Evolutionary conservation across 1,140 invertebrate species (phyloP), one percentile per base, ranked within the genome.

Genomic region (Drosophila prosaltans): DNA sequence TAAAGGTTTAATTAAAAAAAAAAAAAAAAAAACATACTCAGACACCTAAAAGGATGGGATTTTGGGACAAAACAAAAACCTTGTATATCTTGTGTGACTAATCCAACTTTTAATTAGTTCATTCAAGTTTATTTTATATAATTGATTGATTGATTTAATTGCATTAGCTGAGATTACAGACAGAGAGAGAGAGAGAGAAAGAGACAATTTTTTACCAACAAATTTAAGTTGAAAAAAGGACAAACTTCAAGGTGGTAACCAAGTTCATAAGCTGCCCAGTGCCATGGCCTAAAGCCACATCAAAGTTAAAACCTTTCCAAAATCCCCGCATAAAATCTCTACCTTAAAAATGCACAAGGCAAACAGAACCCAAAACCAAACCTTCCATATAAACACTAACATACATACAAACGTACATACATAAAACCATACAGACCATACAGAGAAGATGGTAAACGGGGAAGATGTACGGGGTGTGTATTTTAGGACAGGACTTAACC

Each of bases 1-100:
- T 89, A 80, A 88, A 88, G 83, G 84, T 89, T 89, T 89, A 88
- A 89, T 88, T 88, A 88, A 84, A 76, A 83, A 80, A 70, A 67
- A 89, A 70, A 77, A 66, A 59, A 55, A 30, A 75, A 59, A 51
- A 59, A 59, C 45, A 39, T 24, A 63, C n/a, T 45, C 65, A 68
- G 24, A 55, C 28, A 45, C 62, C 64, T 58, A 65, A 55, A 9
- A 10, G 45, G 8, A 51, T 51, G 45, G 3, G 45, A 51, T 51
- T 26, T 51, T 51, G 21, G 24, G 24, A 16, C 6, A 24, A 24
- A 51, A 51, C 21, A 8, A 26, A 51, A 36, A 36, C 32, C 32
- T 36, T 36, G 32, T 51, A 24, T 21, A 24, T 7, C 16, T 51
- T 51, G 6, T 51, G 16, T 39, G 57, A 73, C 83, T 89, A 88